Evolutionary conservation across 2,888 invertebrate genomes (phyloP), one percentile per base, ranked within the genome.

Genomic region (Thyatira batis): DNA sequence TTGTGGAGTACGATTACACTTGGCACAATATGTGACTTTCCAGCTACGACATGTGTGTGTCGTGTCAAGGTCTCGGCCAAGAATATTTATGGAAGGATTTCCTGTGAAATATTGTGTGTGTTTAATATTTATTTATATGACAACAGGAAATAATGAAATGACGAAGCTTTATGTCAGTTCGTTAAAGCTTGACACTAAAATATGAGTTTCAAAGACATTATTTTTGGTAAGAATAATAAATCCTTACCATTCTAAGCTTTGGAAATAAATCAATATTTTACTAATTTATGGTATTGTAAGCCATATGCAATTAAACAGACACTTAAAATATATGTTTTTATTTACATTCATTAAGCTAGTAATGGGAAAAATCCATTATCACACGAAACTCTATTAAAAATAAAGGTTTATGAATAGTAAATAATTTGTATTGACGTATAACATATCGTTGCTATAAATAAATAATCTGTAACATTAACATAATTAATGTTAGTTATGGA

Each of bases 1-100:
- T 72, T 60, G 59, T 27, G 60, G 55, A 51, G 54, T 60, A 58
- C 60, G 70, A 74, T 72, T 69, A 68, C 63, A 61, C 52, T 76
- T 74, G 72, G 72, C 76, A 74, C 68, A 62, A 63, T 57, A 23
- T 51, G 20, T 25, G 45, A 51, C 53, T 55, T 58, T 58, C 58
- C 51, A 50, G 45, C 51, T 54, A 43, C 8, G 23, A 45, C 20
- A 45, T 49, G 39, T 52, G 28, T 45, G 50, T 28, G 33, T 10
- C 50, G 33, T 45, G 28, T 45, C n/a, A 52, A 53, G 45, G n/a
- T 54, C 39, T 5, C 5, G 39, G 39, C 39, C 39, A 39, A 39
- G 17, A 13, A 39, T 39, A 39, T 39, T 39, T 39, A 17, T 39
- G 39, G 39, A 17, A 39, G 39, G 8, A n/a, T 39, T 39, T 39